A percentile compares a stretch with the other conserved stretches of the same genome.
Evolutionary conservation across 2,797 vertebrate species (phyloP).

Genomic region (Momotus momota): DNA sequence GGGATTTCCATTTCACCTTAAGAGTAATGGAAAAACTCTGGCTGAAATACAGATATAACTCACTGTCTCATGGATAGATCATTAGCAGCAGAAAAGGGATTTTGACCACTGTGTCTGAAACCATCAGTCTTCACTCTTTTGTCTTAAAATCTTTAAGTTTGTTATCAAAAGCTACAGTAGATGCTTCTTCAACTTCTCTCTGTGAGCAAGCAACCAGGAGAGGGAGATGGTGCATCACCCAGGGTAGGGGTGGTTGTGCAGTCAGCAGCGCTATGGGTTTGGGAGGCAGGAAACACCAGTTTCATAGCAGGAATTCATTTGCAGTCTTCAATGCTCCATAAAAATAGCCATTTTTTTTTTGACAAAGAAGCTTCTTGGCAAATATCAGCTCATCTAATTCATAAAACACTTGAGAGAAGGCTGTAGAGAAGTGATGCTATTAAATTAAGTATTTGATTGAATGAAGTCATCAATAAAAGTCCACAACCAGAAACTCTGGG

Average conservation of each 20-base stretch:
- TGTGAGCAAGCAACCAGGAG: background rate
- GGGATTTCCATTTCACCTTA: background rate
- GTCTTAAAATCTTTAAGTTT: background rate
- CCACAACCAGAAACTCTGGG: background rate
- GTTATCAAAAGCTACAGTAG: background rate
- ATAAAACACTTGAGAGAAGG: accelerated
- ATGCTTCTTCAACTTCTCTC: background rate
- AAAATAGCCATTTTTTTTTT: background rate
- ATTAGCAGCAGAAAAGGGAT: background rate
- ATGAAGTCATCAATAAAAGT: background rate
- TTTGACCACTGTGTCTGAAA: background rate
- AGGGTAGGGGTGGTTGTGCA: background rate
- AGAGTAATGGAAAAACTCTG: background rate
- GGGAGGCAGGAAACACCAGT: accelerated
- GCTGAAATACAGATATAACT: background rate
- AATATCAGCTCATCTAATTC: background rate
- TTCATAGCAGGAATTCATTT: background rate
- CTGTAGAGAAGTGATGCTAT: background rate
- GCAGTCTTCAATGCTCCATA: background rate
- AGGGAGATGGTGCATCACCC: background rate
- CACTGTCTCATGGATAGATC: background rate
- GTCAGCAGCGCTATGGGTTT: accelerated
- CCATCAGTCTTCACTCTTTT: background rate
- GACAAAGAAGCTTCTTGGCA: background rate
- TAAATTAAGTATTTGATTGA: background rate